Evolutionary conservation across 2,888 invertebrate genomes (phyloP).

Genomic region (Tetropium fuscum): DNA sequence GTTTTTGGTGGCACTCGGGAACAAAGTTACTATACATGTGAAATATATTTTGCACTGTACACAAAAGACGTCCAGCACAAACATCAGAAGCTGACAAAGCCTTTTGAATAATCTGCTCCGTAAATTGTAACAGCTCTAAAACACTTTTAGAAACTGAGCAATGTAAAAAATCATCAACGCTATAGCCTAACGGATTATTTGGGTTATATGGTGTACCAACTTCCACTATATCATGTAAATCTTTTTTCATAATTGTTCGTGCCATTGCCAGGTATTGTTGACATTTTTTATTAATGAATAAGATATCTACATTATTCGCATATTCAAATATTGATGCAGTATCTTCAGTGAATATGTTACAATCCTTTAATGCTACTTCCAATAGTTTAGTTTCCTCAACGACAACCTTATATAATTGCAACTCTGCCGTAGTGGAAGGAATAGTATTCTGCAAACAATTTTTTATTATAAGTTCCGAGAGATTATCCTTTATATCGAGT

Average conservation of each 20-base stretch:
- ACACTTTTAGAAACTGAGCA: constrained; percentile 74
- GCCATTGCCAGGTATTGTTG: constrained; percentile 78
- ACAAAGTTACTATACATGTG: constrained; percentile 83
- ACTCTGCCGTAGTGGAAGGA: constrained; percentile 79
- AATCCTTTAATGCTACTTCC: constrained; percentile 72
- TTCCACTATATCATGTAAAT: constrained; percentile 79
- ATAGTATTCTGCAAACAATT: constrained; percentile 82
- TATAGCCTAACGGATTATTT: constrained; percentile 65
- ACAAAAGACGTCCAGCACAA: constrained; percentile 75
- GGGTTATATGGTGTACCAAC: constrained; percentile 66
- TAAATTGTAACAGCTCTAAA: constrained; percentile 74
- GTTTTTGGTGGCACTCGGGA: constrained; percentile 83
- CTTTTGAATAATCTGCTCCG: constrained; percentile 75
- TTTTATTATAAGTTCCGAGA: constrained; percentile 76
- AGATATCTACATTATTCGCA: constrained; percentile 77
- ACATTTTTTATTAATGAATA: constrained; percentile 83
- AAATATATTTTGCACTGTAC: constrained; percentile 79
- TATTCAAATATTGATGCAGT: constrained; percentile 75
- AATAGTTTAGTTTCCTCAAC: constrained; percentile 75
- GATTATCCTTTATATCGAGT: constrained; percentile 69
- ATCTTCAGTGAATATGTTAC: constrained; percentile 70
- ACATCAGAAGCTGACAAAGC: constrained; percentile 73
- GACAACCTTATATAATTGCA: constrained; percentile 74
- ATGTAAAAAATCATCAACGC: constrained; percentile 67
- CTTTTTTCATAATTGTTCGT: constrained; percentile 80